Conservation (phyloP, 2,888 invertebrate genomes). For the Macrophya alboannulata region DNA sequence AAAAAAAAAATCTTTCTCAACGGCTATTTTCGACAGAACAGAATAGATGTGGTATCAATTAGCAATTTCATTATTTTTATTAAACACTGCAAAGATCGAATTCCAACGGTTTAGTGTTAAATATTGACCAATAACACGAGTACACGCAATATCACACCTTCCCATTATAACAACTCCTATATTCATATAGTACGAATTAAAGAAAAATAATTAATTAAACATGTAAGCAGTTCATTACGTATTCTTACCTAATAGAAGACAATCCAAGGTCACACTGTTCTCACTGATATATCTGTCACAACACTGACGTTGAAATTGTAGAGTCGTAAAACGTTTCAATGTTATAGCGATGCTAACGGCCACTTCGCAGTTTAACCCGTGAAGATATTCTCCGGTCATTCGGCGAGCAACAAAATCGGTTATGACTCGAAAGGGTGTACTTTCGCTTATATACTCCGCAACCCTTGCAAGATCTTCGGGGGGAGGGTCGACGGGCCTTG, state of each 20-base stretch:
- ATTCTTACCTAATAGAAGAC: constrained; percentile 65
- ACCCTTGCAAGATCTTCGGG: constrained; percentile 66
- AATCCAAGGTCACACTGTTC: constrained; percentile 67
- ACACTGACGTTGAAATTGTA: constrained; percentile 60
- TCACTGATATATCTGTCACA: constrained; percentile 66
- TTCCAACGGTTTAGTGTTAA: background rate
- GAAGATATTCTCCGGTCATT: constrained; percentile 41
- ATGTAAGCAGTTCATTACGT: background rate
- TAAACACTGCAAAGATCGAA: background rate
- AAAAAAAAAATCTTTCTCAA: background rate
- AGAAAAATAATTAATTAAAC: constrained; percentile 17
- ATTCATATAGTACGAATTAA: background rate
- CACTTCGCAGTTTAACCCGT: constrained; percentile 17
- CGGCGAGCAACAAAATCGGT: constrained; percentile 64
- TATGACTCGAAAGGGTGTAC: constrained; percentile 63
- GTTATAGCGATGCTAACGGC: background rate
- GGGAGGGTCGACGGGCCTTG: constrained; percentile 66
- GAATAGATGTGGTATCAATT: background rate
- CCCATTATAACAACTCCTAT: background rate
- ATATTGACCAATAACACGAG: background rate
- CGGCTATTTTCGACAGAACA: background rate
- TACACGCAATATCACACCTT: background rate
- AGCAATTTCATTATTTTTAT: background rate
- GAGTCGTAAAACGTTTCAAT: constrained; percentile 4
- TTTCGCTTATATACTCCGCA: constrained; percentile 69